Base-by-base conservation (phyloP, 2,888 invertebrate species). In the Zeuzera pyrina region DNA sequence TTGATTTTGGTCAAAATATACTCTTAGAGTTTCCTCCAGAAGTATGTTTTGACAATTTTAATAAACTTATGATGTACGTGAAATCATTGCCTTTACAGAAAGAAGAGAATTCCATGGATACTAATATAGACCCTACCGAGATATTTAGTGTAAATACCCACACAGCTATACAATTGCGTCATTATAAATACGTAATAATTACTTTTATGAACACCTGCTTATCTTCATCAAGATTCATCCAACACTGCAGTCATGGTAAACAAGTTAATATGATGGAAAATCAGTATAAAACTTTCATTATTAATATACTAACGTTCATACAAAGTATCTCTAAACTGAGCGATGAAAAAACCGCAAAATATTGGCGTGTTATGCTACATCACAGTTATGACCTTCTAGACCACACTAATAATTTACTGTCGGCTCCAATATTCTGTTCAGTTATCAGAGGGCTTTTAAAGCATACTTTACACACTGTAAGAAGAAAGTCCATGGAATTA, bases 401-500 rank as follows among this genome's bases (percentile, higher is more conserved):
- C 49, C 90, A 92, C 59, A 88, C 93, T 2, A 93, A 93, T 50
- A 90, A 89, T 8, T 61, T 97, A 29, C 65, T 97, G 8, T 91
- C 95, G 0, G 88, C 91, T 1, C 84, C 88, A 11, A 89, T 93
- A 81, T 94, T 97, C 65, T 69, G 97, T 12, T 84, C 88, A 23
- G 94, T 95, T 0, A 85, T 95, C 1, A 85, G 89, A 41, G 89
- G 90, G 1, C 71, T 98, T 31, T 68, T 92, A 49, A 85, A 87
- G 29, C 91, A 94, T 53, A 87, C 89, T 22, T 62, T 92, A 12
- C 68, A 87, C 8, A 87, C 88, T 3, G 90, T 97, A 1, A 87
- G 91, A 41, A 86, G 91, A 36, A 91, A 94, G 59, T 89, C 94
- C 0, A 86, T 98, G 71, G 97, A 97, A 52, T 69, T 98, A 22